Conservation (phyloP, 2,797 vertebrate species). For the Acipenser ruthenus region DNA sequence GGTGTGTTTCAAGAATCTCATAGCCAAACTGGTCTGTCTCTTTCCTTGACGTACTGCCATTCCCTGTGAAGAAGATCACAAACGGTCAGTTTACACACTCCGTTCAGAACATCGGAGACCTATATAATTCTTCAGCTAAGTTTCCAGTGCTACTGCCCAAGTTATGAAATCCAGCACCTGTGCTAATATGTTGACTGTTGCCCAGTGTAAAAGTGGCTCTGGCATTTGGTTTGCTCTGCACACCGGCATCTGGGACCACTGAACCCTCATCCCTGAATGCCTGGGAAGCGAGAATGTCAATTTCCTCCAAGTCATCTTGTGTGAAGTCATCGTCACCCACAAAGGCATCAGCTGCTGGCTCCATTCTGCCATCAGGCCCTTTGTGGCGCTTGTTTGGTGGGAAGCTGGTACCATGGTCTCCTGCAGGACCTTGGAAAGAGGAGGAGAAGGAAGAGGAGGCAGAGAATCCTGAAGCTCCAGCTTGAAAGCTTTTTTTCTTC, state of each 20-base stretch:
- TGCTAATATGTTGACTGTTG: background rate
- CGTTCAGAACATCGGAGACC: too few species aligned
- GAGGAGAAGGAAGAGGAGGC: too few species aligned
- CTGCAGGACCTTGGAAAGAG: conserved; percentile 10
- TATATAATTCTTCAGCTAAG: too few species aligned
- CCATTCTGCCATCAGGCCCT: conserved; percentile 27
- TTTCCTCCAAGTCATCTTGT: conserved; percentile 82
- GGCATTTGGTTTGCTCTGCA: conserved; percentile 19
- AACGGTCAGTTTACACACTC: background rate
- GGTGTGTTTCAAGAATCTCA: conserved; percentile 66
- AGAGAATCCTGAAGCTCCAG: background rate
- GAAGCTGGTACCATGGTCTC: conserved; percentile 41
- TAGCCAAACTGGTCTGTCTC: conserved; percentile 50
- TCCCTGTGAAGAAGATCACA: conserved; percentile 34
- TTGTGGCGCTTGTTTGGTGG: conserved; percentile 74
- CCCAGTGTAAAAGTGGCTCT: conserved; percentile 21
- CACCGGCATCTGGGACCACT: background rate
- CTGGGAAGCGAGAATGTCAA: conserved; percentile 82
- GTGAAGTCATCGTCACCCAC: conserved; percentile 79
- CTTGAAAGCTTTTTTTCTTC: background rate
- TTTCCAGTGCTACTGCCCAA: background rate
- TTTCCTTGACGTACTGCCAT: conserved; percentile 34
- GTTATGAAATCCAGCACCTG: conserved; percentile 11
- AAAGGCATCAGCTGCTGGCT: conserved; percentile 59
- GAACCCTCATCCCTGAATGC: conserved; percentile 49